Evolutionary conservation across 1,140 invertebrate species (phyloP).

Genomic region (Nymphalis io): DNA sequence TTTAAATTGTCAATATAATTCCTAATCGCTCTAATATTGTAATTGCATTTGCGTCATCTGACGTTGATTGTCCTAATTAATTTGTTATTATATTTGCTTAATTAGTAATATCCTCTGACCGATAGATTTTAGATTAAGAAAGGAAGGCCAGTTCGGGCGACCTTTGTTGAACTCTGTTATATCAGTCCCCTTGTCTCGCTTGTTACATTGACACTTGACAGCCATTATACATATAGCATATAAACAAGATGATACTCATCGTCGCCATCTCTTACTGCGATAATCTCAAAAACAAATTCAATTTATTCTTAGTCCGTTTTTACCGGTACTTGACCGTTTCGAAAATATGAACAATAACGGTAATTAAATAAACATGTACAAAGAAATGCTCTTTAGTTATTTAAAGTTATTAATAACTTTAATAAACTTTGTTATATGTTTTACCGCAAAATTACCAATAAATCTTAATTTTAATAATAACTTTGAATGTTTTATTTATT

Average conservation of each 20-base stretch:
- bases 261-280: not conserved
- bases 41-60: no score
- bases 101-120: constrained; percentile 6
- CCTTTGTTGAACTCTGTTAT: constrained; percentile 16
- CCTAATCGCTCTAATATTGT: no score
- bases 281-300: not conserved
- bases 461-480: not conserved
- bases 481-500: not conserved
- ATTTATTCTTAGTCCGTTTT: not conserved
- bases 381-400: no score
- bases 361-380: not conserved
- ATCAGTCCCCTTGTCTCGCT: constrained; percentile 12
- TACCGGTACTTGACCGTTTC: not conserved
- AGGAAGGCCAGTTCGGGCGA: constrained; percentile 18
- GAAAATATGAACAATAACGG: not conserved
- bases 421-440: not conserved
- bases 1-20: no score
- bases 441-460: not conserved
- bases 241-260: not conserved
- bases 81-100: constrained; percentile 4
- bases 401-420: no score
- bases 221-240: not conserved
- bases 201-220: constrained; percentile 14
- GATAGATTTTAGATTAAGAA: constrained; percentile 14
- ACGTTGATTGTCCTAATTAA: not conserved